Evolutionary conservation across 2,113 vertebrate genomes (phyloP), one percentile per base, ranked within the genome.

Genomic region (Tinamus guttatus): DNA sequence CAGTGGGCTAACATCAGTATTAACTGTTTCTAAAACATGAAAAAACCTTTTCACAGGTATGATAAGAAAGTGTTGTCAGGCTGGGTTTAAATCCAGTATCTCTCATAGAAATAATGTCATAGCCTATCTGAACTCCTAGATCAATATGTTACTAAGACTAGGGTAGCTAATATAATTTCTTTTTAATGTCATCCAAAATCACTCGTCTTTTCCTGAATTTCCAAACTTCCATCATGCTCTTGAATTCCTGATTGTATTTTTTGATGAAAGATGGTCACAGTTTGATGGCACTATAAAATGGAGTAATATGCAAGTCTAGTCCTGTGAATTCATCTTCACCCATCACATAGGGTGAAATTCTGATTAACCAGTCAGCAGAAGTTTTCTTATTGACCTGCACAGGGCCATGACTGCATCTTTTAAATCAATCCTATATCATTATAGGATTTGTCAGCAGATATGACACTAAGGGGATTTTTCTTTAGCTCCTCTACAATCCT

Each of bases 261-360:
- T 76, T 86, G 25, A 38, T 87, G 76, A 85, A 83, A 70, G 30
- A 49, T 81, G 56, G 77, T 41, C 79, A 38, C 81, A 56, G 15
- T 93, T 92, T 89, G 88, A 94, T 85, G 82, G 52, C 79, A 68
- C 58, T 70, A 64, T 95, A 94, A 71, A 97, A 97, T 95, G 81
- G 34, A 88, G 64, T 40, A 76, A 36, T 69, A 87, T 34, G 19
- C 4, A 74, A 19, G 92, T 95, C 36, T 71, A 20, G 64, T 78
- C 89, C 92, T 78, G 87, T 93, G 78, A 94, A 95, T 89, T 87
- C 36, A 54, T 90, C 65, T 87, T 89, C 85, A n/a, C n/a, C n/a
- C n/a, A n/a, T n/a, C n/a, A n/a, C n/a, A 0, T 64, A 45, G 78
- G n/a, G 14, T 76, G 68, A 83, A 96, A 86, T 79, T 60, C 87